Percentiles rank a stretch among this genome's conserved stretches.
phyloP scores from a whole-genome alignment of 2,113 vertebrate species.

The Pelecanoides urinatrix region DNA sequence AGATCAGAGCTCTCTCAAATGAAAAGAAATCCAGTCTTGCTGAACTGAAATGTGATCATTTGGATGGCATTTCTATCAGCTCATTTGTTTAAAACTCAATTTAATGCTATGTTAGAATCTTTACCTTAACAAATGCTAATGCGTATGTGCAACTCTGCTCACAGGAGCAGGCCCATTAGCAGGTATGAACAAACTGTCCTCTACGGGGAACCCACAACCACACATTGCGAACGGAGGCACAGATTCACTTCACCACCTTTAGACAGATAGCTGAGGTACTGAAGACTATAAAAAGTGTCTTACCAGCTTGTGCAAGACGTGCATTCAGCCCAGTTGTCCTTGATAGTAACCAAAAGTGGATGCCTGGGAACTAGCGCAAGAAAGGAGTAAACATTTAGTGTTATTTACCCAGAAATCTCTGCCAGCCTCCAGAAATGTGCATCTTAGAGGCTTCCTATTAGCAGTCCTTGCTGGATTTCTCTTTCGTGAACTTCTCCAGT shows the following conservation, averaged over 20 bases:
- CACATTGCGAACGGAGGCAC: not conserved
- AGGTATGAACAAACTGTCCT: not conserved
- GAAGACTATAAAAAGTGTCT: not conserved
- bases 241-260: not conserved
- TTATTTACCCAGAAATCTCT: not conserved
- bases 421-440: not conserved
- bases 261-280: not conserved
- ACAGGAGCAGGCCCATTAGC: not conserved
- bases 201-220: not conserved
- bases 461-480: not conserved
- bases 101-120: not conserved
- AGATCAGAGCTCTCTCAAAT: conserved; percentile 19
- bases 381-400: not conserved
- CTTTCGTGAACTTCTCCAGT: not conserved
- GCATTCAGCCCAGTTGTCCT: not conserved
- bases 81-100: not conserved
- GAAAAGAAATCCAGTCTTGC: conserved; percentile 2
- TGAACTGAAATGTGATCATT: conserved; percentile 7
- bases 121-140: not conserved
- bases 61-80: not conserved
- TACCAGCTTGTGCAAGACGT: not conserved
- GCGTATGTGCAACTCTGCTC: not conserved
- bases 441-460: not conserved
- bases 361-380: not conserved
- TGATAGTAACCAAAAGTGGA: not conserved